Evolutionary conservation across 1,140 invertebrate species (phyloP).

Genomic region (Maconellicoccus hirsutus): DNA sequence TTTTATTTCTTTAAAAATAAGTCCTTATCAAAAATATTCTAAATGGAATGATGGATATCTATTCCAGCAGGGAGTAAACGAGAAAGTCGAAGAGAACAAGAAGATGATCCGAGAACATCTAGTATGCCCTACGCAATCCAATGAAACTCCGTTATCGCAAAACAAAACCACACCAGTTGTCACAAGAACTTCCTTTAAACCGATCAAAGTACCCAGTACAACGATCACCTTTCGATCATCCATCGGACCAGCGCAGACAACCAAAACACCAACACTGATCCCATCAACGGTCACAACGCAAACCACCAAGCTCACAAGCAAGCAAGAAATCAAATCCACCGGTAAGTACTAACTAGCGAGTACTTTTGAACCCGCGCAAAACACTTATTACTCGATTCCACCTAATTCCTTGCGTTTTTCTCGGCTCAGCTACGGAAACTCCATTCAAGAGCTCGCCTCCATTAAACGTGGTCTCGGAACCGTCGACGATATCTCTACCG

Average conservation of each 20-base stretch:
- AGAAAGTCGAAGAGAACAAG: not conserved
- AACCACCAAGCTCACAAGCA: not conserved
- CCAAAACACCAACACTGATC: no score
- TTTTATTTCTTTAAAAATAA: no score
- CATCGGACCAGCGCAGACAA: no score
- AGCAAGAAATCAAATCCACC: not conserved
- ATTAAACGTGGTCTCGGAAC: not conserved
- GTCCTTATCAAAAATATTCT: no score
- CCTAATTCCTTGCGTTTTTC: no score
- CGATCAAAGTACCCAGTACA: not conserved
- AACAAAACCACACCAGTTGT: not conserved
- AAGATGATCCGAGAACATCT: conserved; percentile 9
- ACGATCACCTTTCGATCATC: not conserved
- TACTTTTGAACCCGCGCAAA: no score
- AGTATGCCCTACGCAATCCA: not conserved
- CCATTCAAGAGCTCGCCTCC: not conserved
- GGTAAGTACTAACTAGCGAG: not conserved
- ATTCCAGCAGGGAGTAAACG: not conserved
- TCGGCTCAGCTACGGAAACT: not conserved
- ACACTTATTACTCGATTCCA: no score
- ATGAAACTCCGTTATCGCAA: not conserved
- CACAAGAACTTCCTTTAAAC: not conserved
- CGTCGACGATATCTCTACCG: conserved; percentile 6
- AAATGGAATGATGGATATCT: not conserved
- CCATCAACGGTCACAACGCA: not conserved